Conservation (phyloP, 2,888 invertebrate genomes). For the Labia minor region DNA sequence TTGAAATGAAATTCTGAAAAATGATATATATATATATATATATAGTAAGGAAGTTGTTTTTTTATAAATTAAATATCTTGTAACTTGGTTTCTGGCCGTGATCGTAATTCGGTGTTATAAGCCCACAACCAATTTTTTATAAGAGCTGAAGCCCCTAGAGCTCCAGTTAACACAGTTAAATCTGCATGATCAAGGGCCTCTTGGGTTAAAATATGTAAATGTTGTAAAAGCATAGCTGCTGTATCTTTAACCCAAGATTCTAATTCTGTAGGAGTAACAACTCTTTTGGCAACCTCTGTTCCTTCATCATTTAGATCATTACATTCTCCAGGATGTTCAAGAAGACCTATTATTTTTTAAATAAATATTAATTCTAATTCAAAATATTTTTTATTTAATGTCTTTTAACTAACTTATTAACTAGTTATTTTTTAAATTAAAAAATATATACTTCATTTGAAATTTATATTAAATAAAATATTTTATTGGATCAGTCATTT, state of each 20-base stretch:
- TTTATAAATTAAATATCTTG: not conserved
- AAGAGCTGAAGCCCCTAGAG: slow-evolving; percentile 68
- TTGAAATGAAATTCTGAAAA: not conserved
- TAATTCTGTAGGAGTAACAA: slow-evolving; percentile 68
- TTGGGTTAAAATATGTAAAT: slow-evolving; percentile 66
- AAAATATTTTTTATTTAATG: slow-evolving; percentile 33
- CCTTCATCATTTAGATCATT: slow-evolving; percentile 38
- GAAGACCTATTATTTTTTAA: slow-evolving; percentile 5
- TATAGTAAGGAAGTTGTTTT: no score
- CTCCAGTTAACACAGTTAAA: slow-evolving; percentile 55
- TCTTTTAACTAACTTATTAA: no score
- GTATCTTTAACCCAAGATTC: slow-evolving; percentile 57
- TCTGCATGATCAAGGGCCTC: slow-evolving; percentile 78
- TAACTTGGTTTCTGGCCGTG: slow-evolving; percentile 26
- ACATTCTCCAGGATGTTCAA: slow-evolving; percentile 39
- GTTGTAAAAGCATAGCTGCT: slow-evolving; percentile 59
- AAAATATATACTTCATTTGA: no score
- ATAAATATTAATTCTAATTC: slow-evolving; percentile 18
- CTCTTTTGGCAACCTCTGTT: slow-evolving; percentile 39
- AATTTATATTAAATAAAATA: no score
- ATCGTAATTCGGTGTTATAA: slow-evolving; percentile 52
- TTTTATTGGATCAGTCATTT: no score
- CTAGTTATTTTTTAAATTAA: no score
- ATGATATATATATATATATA: not conserved
- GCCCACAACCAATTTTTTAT: slow-evolving; percentile 68